Percentiles rank a stretch among this genome's conserved stretches.
Conservation (phyloP, 2,888 invertebrate genomes). For the Margaritifera margaritifera region DNA sequence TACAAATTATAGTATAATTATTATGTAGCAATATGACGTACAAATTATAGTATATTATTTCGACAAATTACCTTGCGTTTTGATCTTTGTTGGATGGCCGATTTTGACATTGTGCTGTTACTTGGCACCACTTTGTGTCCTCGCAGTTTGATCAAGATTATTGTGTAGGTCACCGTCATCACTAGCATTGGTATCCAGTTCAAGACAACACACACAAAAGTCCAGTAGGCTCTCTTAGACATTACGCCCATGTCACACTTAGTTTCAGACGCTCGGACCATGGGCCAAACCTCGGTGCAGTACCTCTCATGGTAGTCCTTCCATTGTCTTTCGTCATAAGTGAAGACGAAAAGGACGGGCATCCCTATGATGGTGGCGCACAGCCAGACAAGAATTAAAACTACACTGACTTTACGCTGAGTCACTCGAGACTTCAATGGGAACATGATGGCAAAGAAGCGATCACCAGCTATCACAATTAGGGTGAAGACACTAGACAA, state of each 20-base stretch:
- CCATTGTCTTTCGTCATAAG: conserved; percentile 55
- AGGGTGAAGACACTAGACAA: conserved; percentile 62
- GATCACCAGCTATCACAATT: conserved; percentile 60
- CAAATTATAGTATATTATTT: no score
- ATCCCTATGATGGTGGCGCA: conserved; percentile 50
- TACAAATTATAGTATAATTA: no score
- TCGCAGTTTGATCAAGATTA: conserved; percentile 55
- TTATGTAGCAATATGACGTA: background rate
- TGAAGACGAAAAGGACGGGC: conserved; percentile 55
- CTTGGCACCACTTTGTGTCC: conserved; percentile 53
- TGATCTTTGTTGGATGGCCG: conserved; percentile 54
- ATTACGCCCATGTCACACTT: conserved; percentile 53
- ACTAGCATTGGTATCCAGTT: conserved; percentile 66
- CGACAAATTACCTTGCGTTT: conserved; percentile 49
- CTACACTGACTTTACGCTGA: conserved; percentile 52
- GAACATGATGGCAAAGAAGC: conserved; percentile 65
- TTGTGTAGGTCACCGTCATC: conserved; percentile 55
- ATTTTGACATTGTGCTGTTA: conserved; percentile 44
- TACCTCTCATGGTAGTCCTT: conserved; percentile 57
- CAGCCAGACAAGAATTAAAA: conserved; percentile 52
- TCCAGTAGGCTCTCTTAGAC: conserved; percentile 61
- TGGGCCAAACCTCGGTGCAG: conserved; percentile 61
- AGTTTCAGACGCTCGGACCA: conserved; percentile 31
- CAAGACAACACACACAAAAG: conserved; percentile 58
- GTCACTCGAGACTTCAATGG: conserved; percentile 61